phyloP scores from a whole-genome alignment of 1,140 invertebrate species.

The Panagrolaimus sp. region DNA sequence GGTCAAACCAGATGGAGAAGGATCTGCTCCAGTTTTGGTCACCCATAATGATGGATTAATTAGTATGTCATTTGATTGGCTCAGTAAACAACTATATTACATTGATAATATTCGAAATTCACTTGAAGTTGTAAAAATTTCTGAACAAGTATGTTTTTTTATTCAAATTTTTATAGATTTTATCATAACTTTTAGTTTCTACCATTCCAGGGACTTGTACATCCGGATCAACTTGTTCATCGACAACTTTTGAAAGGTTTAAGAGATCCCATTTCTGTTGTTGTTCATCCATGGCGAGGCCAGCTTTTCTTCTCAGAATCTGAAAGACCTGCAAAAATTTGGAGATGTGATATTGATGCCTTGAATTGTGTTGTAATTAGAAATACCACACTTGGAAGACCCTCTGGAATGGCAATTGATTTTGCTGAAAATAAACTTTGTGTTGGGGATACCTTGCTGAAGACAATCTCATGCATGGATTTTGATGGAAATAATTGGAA shows the following conservation, averaged over 20 bases:
- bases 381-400: constrained; percentile 87
- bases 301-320: constrained; percentile 81
- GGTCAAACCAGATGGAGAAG: constrained; percentile 59
- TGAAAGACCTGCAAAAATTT: constrained; percentile 91
- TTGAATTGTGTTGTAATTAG: constrained; percentile 78
- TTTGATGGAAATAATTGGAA: constrained; percentile 86
- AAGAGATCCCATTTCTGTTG: constrained; percentile 54
- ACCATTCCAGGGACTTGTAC: constrained; percentile 47
- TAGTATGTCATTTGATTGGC: constrained; percentile 92
- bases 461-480: constrained; percentile 90
- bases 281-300: constrained; percentile 57
- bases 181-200: background rate
- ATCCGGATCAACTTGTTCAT: constrained; percentile 57
- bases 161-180: background rate
- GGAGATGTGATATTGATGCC: constrained; percentile 80
- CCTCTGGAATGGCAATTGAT: constrained; percentile 87
- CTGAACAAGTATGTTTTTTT: constrained; percentile 43
- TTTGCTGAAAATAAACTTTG: constrained; percentile 78
- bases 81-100: constrained; percentile 92
- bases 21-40: constrained; percentile 81
- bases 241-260: constrained; percentile 47
- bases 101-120: constrained; percentile 92
- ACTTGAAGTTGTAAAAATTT: constrained; percentile 75
- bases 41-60: constrained; percentile 95
- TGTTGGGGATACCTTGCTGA: constrained; percentile 88